Conservation (phyloP, 1,140 invertebrate species). For the Triops cancriformis region DNA sequence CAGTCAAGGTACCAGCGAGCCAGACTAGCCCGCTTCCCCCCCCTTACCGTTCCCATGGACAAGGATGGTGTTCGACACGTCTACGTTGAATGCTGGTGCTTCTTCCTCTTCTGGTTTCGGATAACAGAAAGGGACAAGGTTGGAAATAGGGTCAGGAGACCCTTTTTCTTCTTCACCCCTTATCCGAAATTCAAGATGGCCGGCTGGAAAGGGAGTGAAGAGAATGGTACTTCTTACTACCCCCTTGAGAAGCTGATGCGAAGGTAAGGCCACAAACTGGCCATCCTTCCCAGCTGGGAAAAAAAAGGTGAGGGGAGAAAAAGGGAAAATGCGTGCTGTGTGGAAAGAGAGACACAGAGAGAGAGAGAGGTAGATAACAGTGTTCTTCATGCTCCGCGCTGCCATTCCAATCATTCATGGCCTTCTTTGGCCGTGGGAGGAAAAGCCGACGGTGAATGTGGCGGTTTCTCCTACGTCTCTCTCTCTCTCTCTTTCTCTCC, state of each 20-base stretch:
- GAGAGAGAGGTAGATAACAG: neutral
- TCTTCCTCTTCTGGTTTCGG: conserved; percentile 1
- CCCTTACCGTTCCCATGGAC: neutral
- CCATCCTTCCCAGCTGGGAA: neutral
- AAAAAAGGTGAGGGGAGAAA: neutral
- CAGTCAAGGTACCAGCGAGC: neutral
- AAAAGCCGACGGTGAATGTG: neutral
- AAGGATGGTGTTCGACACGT: neutral
- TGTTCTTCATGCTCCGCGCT: neutral
- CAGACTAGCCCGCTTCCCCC: neutral
- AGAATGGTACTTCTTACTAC: neutral
- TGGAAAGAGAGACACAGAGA: neutral
- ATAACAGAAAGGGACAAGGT: neutral
- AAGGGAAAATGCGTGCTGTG: neutral
- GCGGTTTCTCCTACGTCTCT: neutral
- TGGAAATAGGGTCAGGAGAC: neutral
- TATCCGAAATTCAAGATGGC: neutral
- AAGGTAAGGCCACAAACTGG: neutral
- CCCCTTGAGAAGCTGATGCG: neutral
- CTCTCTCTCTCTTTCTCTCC: neutral
- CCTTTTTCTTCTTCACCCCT: neutral
- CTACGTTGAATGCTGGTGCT: neutral
- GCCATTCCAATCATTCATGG: conserved; percentile 5
- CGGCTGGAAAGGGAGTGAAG: neutral
- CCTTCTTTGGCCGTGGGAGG: conserved; percentile 8